These are phyloP conservation scores for Chironomus tepperi DNA, from an alignment of 1,140 invertebrate genomes.

Conservation along the genomic window DNA sequence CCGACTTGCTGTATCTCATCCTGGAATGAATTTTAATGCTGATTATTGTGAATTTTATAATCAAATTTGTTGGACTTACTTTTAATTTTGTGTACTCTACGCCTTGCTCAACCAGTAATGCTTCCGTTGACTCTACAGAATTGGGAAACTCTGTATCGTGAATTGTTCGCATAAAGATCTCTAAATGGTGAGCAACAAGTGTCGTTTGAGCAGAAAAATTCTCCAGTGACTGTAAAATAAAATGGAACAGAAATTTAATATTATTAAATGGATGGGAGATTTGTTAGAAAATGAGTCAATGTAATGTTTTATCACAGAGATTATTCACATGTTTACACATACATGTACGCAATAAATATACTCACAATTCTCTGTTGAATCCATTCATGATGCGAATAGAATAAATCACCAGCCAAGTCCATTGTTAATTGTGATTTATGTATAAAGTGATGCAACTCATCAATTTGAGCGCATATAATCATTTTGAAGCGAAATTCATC, in stretches of 20 bases:
- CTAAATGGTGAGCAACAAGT: slow-evolving; percentile 73
- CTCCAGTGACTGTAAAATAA: slow-evolving; percentile 72
- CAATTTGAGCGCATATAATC: slow-evolving; percentile 63
- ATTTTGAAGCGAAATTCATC: slow-evolving; percentile 93
- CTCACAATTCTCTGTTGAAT: slow-evolving; percentile 91
- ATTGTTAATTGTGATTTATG: slow-evolving; percentile 76
- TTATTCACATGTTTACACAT: slow-evolving; percentile 9
- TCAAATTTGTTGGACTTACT: slow-evolving; percentile 29
- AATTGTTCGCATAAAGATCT: slow-evolving; percentile 75
- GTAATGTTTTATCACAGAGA: not conserved
- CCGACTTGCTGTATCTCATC: slow-evolving; percentile 73
- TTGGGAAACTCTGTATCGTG: slow-evolving; percentile 76
- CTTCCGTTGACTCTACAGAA: slow-evolving; percentile 64
- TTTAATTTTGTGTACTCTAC: slow-evolving; percentile 57
- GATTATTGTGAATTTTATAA: not conserved
- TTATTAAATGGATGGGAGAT: not conserved
- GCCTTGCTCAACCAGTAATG: slow-evolving; percentile 56
- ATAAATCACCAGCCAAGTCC: slow-evolving; percentile 79
- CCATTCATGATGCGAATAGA: slow-evolving; percentile 92
- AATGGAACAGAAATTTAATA: slow-evolving; percentile 26
- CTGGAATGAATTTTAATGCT: slow-evolving; percentile 31
- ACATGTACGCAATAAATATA: slow-evolving; percentile 29
- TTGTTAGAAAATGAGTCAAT: not conserved
- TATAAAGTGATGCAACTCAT: slow-evolving; percentile 79
- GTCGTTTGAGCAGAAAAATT: slow-evolving; percentile 86